Conservation (phyloP, 2,797 vertebrate genomes). For the Oryzias sinensis region DNA sequence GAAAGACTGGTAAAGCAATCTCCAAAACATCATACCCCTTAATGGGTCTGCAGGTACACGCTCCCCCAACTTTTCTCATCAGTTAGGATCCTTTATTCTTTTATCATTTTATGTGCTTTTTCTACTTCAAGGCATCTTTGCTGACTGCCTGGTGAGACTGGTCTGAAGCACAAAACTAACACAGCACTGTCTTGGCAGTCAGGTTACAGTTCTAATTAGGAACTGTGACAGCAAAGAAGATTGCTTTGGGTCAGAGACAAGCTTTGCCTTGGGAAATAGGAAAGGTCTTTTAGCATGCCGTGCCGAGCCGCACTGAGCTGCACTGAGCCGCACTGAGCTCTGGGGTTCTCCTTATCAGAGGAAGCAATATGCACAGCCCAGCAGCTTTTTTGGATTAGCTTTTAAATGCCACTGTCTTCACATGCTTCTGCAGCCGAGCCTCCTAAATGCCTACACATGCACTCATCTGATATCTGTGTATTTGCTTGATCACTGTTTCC, state of each 20-base stretch:
- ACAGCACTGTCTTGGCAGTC: constrained; percentile 16
- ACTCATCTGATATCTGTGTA: constrained; percentile 19
- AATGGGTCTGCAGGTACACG: constrained; percentile 9
- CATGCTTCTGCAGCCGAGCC: constrained; percentile 32
- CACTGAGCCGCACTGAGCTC: constrained; percentile 34
- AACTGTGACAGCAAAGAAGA: constrained; percentile 36
- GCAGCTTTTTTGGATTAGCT: constrained; percentile 51
- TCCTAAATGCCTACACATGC: constrained; percentile 22
- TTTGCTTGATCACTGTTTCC: too few relatives aligned
- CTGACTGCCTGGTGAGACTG: constrained; percentile 45
- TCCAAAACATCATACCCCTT: constrained; percentile 29
- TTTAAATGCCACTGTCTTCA: constrained; percentile 59
- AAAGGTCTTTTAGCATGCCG: constrained; percentile 48
- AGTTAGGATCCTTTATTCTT: constrained; percentile 22
- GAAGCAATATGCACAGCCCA: constrained; percentile 50
- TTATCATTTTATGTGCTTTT: constrained; percentile 17
- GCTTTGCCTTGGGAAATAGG: constrained; percentile 47
- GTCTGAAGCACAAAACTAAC: constrained; percentile 42
- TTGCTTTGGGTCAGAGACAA: constrained; percentile 50
- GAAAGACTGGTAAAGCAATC: constrained; percentile 22
- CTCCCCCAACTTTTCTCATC: constrained; percentile 28
- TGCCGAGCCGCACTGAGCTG: constrained; percentile 34
- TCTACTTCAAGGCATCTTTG: constrained; percentile 22
- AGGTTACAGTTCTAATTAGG: constrained; percentile 47
- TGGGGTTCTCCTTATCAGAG: constrained; percentile 49